These are phyloP conservation scores for Hydra vulgaris DNA, from an alignment of 30 jellyfish, hydroid and myxozoan genomes.

Conservation along the genomic window DNA sequence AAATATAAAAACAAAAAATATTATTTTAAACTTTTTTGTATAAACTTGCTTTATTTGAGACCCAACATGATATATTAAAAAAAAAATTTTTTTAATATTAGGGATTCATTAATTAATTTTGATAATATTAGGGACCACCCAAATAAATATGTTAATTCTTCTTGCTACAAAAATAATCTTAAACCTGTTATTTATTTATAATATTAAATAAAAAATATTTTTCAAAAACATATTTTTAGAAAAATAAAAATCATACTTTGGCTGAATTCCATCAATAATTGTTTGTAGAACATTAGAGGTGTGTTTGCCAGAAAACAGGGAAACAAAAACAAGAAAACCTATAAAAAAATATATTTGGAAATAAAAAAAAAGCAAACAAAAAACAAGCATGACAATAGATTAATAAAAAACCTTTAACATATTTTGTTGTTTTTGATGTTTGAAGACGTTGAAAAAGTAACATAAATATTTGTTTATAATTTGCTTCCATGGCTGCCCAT, in stretches of 20 bases:
- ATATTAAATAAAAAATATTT: too few relatives aligned
- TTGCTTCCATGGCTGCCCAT: slow-evolving; percentile 59
- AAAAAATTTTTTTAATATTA: too few relatives aligned
- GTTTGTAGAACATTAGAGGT: slow-evolving; percentile 34
- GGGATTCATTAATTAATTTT: not conserved
- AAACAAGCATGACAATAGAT: not conserved
- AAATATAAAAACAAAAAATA: not conserved
- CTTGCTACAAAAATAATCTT: too few relatives aligned
- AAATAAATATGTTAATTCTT: too few relatives aligned
- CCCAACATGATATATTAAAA: too few relatives aligned
- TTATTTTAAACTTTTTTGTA: not conserved
- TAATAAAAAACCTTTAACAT: slow-evolving; percentile 53
- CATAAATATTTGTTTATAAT: slow-evolving; percentile 40
- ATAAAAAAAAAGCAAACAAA: not conserved
- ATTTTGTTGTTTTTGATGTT: slow-evolving; percentile 80
- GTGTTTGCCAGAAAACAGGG: slow-evolving; percentile 77
- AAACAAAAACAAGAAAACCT: slow-evolving; percentile 75
- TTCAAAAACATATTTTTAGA: too few relatives aligned
- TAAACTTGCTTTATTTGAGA: too few relatives aligned
- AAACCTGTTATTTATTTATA: too few relatives aligned
- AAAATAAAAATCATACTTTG: slow-evolving; percentile 38
- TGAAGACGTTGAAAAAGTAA: slow-evolving; percentile 77
- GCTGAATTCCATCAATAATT: slow-evolving; percentile 55
- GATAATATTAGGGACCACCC: too few relatives aligned
- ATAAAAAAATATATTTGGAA: not conserved